Evolutionary conservation across 1,140 invertebrate genomes (phyloP).

Genomic region (Pachypeltis micranthus): DNA sequence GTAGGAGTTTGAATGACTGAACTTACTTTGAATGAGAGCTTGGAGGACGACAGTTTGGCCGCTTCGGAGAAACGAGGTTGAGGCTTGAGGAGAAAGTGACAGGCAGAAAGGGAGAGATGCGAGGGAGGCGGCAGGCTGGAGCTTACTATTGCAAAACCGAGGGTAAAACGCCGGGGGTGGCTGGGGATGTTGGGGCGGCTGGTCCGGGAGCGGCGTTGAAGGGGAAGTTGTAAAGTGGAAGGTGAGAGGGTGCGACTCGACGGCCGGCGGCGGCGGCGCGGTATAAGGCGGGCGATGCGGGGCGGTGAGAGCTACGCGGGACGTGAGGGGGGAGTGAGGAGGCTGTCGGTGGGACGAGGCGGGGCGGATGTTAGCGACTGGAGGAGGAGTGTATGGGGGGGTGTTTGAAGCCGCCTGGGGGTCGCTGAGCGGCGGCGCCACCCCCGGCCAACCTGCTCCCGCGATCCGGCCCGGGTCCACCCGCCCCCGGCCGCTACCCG

Average conservation of each 20-base stretch:
- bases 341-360: too few species aligned
- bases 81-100: neutral
- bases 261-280: too few species aligned
- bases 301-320: too few species aligned
- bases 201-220: neutral
- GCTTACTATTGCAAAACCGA: slow-evolving; percentile 2
- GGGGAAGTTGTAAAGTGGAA: neutral
- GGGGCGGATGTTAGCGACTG: too few species aligned
- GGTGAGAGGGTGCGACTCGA: neutral
- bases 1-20: neutral
- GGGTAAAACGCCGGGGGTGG: neutral
- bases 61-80: neutral
- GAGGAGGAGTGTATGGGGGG: neutral
- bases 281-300: too few species aligned
- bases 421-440: neutral
- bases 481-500: neutral
- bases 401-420: neutral
- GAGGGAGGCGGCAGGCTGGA: neutral
- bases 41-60: neutral
- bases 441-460: neutral
- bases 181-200: too few species aligned
- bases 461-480: neutral
- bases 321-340: too few species aligned
- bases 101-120: neutral
- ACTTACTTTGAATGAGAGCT: neutral